Conservation (phyloP, 2,797 vertebrate species). For the Sebastes umbrosus region DNA sequence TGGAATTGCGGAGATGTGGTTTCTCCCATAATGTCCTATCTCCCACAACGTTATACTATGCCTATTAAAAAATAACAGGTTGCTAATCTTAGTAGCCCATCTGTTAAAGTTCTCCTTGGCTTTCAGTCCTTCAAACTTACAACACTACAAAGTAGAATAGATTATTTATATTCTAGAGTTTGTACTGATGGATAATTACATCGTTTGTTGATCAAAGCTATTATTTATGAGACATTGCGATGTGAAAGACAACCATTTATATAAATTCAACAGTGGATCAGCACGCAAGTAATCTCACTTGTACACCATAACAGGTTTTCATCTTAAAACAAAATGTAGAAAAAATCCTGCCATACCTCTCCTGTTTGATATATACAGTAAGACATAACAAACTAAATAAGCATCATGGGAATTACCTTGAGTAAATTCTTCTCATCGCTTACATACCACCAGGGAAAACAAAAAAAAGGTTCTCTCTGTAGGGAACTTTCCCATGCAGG, state of each 20-base stretch:
- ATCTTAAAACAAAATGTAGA: neutral
- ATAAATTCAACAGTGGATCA: neutral
- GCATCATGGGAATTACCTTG: conserved; percentile 20
- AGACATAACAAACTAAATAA: conserved; percentile 2
- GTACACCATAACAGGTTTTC: neutral
- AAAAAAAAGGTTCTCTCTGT: neutral
- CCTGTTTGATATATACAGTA: neutral
- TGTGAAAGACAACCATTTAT: neutral
- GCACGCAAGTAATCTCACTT: neutral
- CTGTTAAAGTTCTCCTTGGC: neutral
- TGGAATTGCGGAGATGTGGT: neutral
- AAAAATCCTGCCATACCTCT: neutral
- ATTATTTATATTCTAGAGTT: neutral
- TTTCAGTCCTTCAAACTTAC: neutral
- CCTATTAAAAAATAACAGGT: neutral
- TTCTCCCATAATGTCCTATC: neutral
- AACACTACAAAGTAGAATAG: neutral
- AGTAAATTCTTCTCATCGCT: neutral
- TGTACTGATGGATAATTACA: neutral
- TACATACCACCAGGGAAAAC: neutral
- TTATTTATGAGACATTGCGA: neutral
- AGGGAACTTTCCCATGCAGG: neutral
- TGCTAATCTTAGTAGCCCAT: neutral
- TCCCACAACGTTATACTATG: neutral
- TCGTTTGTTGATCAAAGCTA: neutral